Percentiles rank a stretch among this genome's conserved stretches.
These are phyloP conservation scores for zebrafish (Danio rerio) DNA, from an alignment of 2,113 vertebrate genomes.

Conservation along the genomic window DNA sequence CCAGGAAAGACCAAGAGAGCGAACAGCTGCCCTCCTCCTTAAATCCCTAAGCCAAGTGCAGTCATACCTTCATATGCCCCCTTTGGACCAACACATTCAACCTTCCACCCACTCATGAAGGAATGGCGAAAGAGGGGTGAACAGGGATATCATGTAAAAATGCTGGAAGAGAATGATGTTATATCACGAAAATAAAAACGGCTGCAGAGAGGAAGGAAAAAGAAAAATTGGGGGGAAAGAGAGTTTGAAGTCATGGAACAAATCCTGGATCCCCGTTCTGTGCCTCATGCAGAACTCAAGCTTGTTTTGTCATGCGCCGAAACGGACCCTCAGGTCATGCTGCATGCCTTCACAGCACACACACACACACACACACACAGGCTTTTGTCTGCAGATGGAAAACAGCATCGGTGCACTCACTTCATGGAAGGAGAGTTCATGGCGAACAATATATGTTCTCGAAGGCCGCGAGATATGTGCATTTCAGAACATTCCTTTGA, in stretches of 20 bases:
- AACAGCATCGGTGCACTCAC: background rate
- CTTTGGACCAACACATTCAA: constrained; percentile 49
- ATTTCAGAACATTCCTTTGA: constrained; percentile 39
- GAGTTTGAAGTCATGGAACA: constrained; percentile 29
- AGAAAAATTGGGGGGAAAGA: constrained; percentile 2
- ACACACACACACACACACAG: constrained; percentile 42
- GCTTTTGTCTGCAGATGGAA: constrained; percentile 49
- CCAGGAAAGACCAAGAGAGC: constrained; percentile 7
- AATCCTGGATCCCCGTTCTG: constrained; percentile 33
- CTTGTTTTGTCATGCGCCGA: constrained; percentile 51
- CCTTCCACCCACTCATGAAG: constrained; percentile 55
- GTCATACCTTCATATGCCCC: constrained; percentile 39
- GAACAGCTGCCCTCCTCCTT: constrained; percentile 27
- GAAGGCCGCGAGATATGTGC: constrained; percentile 15
- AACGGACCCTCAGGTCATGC: constrained; percentile 48
- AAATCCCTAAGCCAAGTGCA: background rate
- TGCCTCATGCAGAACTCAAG: constrained; percentile 36
- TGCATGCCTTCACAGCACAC: constrained; percentile 45
- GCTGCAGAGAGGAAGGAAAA: background rate
- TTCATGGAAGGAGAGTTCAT: constrained; percentile 19
- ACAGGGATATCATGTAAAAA: background rate
- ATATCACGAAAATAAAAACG: constrained; percentile 6
- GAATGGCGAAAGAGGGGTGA: background rate
- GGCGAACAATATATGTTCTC: constrained; percentile 13
- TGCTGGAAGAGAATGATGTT: background rate